These are phyloP conservation scores for Harpalus rufipes DNA, from an alignment of 2,888 invertebrate species.

Conservation along the genomic window DNA sequence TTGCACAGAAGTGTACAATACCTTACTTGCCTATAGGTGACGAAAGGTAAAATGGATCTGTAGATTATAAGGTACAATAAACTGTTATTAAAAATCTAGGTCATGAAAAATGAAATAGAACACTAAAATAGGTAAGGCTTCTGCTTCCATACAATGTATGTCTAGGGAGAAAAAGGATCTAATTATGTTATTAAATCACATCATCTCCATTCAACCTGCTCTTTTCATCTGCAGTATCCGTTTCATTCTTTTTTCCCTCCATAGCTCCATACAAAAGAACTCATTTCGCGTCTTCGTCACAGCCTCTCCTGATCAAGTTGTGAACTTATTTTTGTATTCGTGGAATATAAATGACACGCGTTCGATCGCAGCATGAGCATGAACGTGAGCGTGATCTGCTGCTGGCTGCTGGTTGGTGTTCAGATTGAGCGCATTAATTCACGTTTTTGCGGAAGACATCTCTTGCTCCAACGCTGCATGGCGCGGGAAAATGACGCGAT, in stretches of 20 bases:
- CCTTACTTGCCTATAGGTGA: too few species aligned
- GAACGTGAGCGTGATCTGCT: neutral
- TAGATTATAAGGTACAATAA: too few species aligned
- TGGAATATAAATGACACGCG: slow-evolving; percentile 56
- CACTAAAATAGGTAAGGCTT: too few species aligned
- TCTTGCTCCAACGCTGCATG: neutral
- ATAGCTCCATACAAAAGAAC: slow-evolving; percentile 15
- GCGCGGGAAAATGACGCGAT: slow-evolving; percentile 46
- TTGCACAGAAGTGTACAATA: too few species aligned
- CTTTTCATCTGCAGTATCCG: neutral
- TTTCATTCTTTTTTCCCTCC: neutral
- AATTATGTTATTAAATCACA: neutral
- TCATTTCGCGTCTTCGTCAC: slow-evolving; percentile 38
- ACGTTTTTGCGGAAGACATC: slow-evolving; percentile 37
- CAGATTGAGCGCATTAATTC: slow-evolving; percentile 59
- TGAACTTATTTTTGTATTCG: slow-evolving; percentile 48
- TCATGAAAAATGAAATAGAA: too few species aligned
- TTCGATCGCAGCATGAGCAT: slow-evolving; percentile 9
- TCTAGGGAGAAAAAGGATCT: neutral
- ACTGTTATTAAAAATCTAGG: too few species aligned
- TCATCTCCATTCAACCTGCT: neutral
- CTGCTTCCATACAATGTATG: neutral
- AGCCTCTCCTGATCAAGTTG: slow-evolving; percentile 13
- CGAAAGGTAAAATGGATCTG: too few species aligned
- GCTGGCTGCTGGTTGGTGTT: slow-evolving; percentile 28